Evolutionary conservation across 1,140 invertebrate genomes (phyloP).

Genomic region (honey bee (Apis mellifera)): DNA sequence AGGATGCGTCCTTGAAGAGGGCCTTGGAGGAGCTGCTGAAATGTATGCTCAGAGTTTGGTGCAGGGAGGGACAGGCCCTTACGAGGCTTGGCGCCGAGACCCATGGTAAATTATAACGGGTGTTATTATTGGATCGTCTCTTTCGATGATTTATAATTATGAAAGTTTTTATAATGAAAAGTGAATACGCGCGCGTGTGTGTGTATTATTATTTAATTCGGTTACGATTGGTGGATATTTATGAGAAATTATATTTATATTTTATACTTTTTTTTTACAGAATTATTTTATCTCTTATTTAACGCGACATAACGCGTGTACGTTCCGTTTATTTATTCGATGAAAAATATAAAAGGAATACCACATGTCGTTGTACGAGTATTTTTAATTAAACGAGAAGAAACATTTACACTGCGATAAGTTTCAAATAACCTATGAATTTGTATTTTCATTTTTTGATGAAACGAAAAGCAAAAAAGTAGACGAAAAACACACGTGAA

Average conservation of each 20-base stretch:
- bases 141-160: too few relatives aligned
- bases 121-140: too few relatives aligned
- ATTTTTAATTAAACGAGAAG: not conserved
- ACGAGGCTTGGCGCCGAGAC: constrained; percentile 73
- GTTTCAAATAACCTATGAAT: not conserved
- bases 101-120: constrained; percentile 67
- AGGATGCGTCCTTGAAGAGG: constrained; percentile 83
- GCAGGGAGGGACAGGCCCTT: constrained; percentile 87
- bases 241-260: too few relatives aligned
- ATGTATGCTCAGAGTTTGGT: constrained; percentile 91
- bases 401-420: not conserved
- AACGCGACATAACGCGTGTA: not conserved
- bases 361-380: not conserved
- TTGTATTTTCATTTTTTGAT: not conserved
- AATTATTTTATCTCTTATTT: not conserved
- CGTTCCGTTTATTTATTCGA: not conserved
- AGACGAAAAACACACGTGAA: not conserved
- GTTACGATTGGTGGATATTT: too few relatives aligned
- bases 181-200: too few relatives aligned
- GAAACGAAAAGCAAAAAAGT: not conserved
- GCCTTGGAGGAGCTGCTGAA: constrained; percentile 90
- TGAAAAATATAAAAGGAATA: not conserved
- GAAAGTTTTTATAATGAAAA: too few relatives aligned
- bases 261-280: too few relatives aligned
- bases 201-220: too few relatives aligned